Evolutionary conservation across 2,888 invertebrate species (phyloP).

Genomic region (Cheilosia variabilis): DNA sequence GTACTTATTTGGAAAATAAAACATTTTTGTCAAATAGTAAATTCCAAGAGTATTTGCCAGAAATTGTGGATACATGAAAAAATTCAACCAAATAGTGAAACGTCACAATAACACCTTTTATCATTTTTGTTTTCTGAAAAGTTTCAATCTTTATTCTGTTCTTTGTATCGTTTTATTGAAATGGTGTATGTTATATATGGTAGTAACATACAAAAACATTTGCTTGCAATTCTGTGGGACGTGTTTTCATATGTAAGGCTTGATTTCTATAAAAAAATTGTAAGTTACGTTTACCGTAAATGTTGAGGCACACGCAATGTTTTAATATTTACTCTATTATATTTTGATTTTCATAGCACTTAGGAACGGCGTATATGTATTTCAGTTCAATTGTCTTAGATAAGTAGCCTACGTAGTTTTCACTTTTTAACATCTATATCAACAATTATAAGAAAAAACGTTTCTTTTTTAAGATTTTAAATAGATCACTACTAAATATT

Average conservation of each 20-base stretch:
- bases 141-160: not conserved
- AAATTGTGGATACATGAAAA: no score
- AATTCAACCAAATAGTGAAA: no score
- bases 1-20: no score
- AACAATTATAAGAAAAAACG: slow-evolving; percentile 42
- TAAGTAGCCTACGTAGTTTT: slow-evolving; percentile 30
- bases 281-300: slow-evolving; percentile 47
- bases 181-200: not conserved
- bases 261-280: slow-evolving; percentile 40
- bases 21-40: no score
- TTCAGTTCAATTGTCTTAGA: slow-evolving; percentile 57
- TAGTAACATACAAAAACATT: not conserved
- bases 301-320: slow-evolving; percentile 53
- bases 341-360: slow-evolving; percentile 58
- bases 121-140: no score
- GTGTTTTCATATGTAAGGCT: slow-evolving; percentile 46
- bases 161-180: not conserved
- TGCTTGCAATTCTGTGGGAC: slow-evolving; percentile 27
- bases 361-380: slow-evolving; percentile 50
- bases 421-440: slow-evolving; percentile 32
- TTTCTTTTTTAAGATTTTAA: slow-evolving; percentile 10
- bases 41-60: no score
- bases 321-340: slow-evolving; percentile 35
- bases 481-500: slow-evolving; percentile 49
- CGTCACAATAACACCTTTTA: no score